phyloP scores from a whole-genome alignment of 2,888 invertebrate genomes.

The Sinopyrophorus schimmeli region DNA sequence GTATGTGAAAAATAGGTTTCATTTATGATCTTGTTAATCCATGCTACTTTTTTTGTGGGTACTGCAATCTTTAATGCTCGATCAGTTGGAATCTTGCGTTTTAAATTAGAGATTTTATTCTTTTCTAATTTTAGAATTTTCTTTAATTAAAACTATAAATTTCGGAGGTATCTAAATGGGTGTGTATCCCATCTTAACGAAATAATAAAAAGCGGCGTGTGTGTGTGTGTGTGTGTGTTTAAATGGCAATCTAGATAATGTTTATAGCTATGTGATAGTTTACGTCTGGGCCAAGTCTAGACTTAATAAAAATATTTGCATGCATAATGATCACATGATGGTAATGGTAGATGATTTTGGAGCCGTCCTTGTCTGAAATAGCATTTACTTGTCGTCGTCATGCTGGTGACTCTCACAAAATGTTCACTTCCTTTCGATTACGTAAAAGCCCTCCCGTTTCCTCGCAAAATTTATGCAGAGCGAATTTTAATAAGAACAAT shows the following conservation, averaged over 20 bases:
- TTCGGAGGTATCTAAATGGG: no score
- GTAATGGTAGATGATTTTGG: slow-evolving; percentile 41
- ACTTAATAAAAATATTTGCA: slow-evolving; percentile 51
- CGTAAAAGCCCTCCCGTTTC: slow-evolving; percentile 16
- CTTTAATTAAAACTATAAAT: no score
- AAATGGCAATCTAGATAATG: slow-evolving; percentile 36
- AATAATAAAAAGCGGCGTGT: no score
- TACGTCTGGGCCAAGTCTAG: slow-evolving; percentile 48
- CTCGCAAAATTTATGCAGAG: slow-evolving; percentile 9
- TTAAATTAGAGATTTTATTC: no score
- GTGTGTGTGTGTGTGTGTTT: no score
- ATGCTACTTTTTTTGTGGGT: no score
- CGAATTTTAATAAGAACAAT: background rate
- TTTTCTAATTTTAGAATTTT: no score
- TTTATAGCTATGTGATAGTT: slow-evolving; percentile 29
- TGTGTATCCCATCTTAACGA: no score
- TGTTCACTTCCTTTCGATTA: slow-evolving; percentile 23
- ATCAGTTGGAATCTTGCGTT: no score
- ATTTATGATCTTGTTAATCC: no score
- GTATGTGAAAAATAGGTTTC: no score
- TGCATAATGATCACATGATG: slow-evolving; percentile 46
- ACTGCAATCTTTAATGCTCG: no score
- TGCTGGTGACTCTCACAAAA: slow-evolving; percentile 20
- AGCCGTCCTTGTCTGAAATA: slow-evolving; percentile 40
- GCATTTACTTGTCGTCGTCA: slow-evolving; percentile 22